phyloP scores from a whole-genome alignment of 1,140 invertebrate genomes.

The Trichomalopsis sarcophagae region DNA sequence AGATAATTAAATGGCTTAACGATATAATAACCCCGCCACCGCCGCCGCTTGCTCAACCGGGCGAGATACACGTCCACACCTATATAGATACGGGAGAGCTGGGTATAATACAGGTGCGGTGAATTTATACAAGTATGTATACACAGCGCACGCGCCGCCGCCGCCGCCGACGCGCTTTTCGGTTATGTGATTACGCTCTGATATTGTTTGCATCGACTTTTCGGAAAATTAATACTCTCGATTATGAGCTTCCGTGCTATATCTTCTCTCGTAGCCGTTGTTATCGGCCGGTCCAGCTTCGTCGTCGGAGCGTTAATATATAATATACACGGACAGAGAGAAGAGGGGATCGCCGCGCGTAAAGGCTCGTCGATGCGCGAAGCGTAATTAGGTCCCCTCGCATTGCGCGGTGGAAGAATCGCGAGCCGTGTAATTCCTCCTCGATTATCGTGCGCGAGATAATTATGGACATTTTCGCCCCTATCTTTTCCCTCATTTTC shows the following conservation, averaged over 20 bases:
- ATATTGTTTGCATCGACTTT: background rate
- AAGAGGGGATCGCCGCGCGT: no score
- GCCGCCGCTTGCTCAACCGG: background rate
- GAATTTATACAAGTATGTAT: background rate
- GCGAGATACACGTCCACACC: constrained; percentile 15
- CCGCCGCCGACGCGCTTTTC: background rate
- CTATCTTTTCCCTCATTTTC: constrained; percentile 1
- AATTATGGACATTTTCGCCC: constrained; percentile 34
- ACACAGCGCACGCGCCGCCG: background rate
- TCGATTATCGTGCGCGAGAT: constrained; percentile 30
- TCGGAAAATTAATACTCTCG: background rate
- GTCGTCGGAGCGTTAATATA: background rate
- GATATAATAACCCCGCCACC: constrained; percentile 71
- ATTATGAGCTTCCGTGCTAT: background rate
- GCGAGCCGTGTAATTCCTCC: constrained; percentile 40
- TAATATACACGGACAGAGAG: no score
- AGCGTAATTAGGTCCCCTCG: constrained; percentile 33
- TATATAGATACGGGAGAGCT: background rate
- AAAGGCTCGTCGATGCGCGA: constrained; percentile 14
- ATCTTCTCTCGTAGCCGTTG: background rate
- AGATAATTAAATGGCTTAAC: constrained; percentile 76
- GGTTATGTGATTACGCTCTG: background rate
- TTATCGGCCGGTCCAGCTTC: background rate
- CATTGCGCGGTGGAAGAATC: constrained; percentile 20
- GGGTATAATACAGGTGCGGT: background rate